These are phyloP conservation scores for Hydrophis major DNA, from an alignment of 2,797 vertebrate genomes.

Conservation along the genomic window DNA sequence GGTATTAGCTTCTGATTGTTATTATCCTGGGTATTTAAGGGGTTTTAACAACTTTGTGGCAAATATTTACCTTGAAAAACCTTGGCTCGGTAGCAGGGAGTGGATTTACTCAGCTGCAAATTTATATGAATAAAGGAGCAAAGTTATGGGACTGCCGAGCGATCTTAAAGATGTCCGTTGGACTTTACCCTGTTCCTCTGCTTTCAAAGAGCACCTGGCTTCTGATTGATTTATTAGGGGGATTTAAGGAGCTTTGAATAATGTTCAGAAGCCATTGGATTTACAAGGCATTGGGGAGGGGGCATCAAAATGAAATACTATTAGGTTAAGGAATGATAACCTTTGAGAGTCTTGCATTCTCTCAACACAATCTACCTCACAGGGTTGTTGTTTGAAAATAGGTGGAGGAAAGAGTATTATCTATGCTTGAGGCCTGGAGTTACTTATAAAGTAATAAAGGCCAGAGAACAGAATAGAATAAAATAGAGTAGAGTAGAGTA, in stretches of 20 bases:
- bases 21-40: constrained; percentile 27
- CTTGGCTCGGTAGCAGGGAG: constrained; percentile 38
- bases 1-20: constrained; percentile 41
- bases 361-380: not conserved
- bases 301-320: not conserved
- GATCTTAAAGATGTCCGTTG: not conserved
- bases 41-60: constrained; percentile 30
- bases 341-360: not conserved
- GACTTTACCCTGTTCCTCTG: not conserved
- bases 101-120: constrained; percentile 32
- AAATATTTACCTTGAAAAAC: constrained; percentile 45
- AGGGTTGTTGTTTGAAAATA: not conserved
- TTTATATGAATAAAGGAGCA: not conserved
- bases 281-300: not conserved
- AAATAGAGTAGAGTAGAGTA: too few relatives aligned
- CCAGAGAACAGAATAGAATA: too few relatives aligned
- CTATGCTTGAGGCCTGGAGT: not conserved
- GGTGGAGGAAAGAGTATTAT: not conserved
- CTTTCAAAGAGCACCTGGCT: not conserved
- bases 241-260: not conserved
- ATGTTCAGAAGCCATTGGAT: not conserved
- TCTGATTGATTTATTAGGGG: not conserved
- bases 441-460: not conserved
- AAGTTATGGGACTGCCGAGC: not conserved
- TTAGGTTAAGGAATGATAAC: not conserved